A percentile compares a stretch with the other conserved stretches of the same genome.
Conservation (phyloP, 2,888 invertebrate species). For the Pseudolycoriella hygida region DNA sequence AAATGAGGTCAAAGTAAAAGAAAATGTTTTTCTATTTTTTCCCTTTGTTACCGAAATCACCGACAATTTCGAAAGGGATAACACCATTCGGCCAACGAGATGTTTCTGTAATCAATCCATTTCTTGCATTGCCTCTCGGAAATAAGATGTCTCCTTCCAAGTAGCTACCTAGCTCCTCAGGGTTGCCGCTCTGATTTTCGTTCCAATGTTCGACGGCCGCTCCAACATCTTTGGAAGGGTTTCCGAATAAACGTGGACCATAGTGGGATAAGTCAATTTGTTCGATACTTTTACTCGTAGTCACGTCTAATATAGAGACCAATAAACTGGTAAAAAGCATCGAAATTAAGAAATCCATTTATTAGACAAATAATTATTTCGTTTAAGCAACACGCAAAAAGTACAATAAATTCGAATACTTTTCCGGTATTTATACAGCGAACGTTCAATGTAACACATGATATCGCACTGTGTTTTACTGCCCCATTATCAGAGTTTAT, state of each 20-base stretch:
- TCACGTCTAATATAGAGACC: too few species aligned
- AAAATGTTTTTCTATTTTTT: too few species aligned
- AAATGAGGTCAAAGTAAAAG: too few species aligned
- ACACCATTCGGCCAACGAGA: conserved; percentile 42
- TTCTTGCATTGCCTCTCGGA: conserved; percentile 29
- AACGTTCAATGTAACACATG: too few species aligned
- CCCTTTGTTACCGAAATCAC: conserved; percentile 16
- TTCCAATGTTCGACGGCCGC: conserved; percentile 12
- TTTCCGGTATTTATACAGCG: too few species aligned
- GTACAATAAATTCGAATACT: too few species aligned
- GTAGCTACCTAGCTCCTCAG: conserved; percentile 54
- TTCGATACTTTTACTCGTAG: not conserved
- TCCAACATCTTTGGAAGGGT: not conserved
- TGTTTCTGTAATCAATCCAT: conserved; percentile 35
- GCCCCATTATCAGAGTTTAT: too few species aligned
- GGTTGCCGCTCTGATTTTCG: conserved; percentile 32
- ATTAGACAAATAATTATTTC: too few species aligned
- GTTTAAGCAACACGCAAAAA: too few species aligned
- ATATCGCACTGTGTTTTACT: too few species aligned
- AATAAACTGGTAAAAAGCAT: too few species aligned
- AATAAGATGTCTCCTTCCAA: conserved; percentile 54
- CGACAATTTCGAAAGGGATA: conserved; percentile 46
- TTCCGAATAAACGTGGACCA: not conserved
- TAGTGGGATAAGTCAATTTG: conserved; percentile 1
- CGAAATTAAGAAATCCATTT: too few species aligned